These are phyloP conservation scores for Acromyrmex charruanus DNA, from an alignment of 1,140 invertebrate species.

Conservation along the genomic window DNA sequence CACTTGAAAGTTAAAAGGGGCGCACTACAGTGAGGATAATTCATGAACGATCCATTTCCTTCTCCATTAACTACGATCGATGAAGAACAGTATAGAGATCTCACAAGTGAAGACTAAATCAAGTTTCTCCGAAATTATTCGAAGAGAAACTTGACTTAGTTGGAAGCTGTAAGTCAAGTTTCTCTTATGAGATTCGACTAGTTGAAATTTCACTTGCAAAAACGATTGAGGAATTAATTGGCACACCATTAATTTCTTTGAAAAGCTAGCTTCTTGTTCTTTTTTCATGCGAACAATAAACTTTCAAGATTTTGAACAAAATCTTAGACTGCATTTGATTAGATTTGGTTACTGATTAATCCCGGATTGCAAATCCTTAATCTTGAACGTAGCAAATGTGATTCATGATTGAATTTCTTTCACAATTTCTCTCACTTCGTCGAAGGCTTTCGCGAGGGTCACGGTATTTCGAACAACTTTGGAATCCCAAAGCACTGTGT, in stretches of 20 bases:
- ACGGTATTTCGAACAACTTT: not conserved
- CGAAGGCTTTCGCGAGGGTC: not conserved
- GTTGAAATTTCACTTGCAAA: conserved; percentile 44
- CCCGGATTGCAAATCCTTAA: not conserved
- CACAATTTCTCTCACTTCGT: conserved; percentile 25
- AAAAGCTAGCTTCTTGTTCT: not conserved
- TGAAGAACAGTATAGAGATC: conserved; percentile 7
- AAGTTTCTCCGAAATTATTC: conserved; percentile 34
- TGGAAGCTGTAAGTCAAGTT: conserved; percentile 18
- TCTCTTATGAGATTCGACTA: conserved; percentile 10
- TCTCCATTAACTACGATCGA: not conserved
- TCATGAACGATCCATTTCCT: not conserved
- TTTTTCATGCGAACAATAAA: not conserved
- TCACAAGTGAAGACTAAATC: not conserved
- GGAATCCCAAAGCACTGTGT: too few relatives aligned
- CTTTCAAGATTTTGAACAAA: not conserved
- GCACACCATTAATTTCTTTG: conserved; percentile 1
- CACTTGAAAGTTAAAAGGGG: not conserved
- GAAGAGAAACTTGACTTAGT: conserved; percentile 36
- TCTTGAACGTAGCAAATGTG: not conserved
- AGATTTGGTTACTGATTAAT: conserved; percentile 18
- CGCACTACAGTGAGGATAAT: not conserved
- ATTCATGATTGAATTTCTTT: conserved; percentile 24
- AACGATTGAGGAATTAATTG: conserved; percentile 14
- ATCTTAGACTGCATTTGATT: not conserved